phyloP scores from a whole-genome alignment of 2,797 vertebrate species.

The Buceros bicornis region DNA sequence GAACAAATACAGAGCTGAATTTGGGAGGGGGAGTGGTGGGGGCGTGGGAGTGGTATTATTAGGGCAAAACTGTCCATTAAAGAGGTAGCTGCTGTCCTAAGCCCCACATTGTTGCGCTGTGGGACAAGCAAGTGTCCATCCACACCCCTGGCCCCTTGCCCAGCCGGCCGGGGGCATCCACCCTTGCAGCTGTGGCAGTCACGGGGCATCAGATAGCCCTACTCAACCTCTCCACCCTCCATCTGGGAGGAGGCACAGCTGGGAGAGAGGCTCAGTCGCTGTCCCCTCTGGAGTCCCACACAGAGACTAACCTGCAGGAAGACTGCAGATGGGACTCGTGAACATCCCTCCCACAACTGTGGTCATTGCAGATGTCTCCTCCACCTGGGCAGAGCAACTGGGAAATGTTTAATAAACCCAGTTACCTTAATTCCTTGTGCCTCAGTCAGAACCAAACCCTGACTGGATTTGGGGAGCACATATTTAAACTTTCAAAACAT shows the following conservation, averaged over 20 bases:
- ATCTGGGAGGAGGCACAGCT: not conserved
- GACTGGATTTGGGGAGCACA: not conserved
- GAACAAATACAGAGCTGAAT: not conserved
- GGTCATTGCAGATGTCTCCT: not conserved
- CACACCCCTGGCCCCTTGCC: not conserved
- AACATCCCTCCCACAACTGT: not conserved
- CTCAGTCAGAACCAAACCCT: not conserved
- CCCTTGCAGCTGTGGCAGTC: fast-evolving
- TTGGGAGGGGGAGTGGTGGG: not conserved
- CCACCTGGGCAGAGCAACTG: not conserved
- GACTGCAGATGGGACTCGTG: not conserved
- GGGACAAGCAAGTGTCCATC: fast-evolving
- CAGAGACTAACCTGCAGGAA: not conserved
- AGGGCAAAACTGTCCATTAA: not conserved
- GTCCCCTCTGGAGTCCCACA: fast-evolving
- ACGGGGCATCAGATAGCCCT: fast-evolving
- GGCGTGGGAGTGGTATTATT: not conserved
- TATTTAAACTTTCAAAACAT: not conserved
- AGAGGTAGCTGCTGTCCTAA: not conserved
- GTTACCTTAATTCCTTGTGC: not conserved
- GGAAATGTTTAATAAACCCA: not conserved
- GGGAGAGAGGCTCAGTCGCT: not conserved
- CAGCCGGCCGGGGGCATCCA: fast-evolving
- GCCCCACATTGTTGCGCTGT: fast-evolving
- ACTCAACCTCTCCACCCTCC: not conserved